phyloP scores from a whole-genome alignment of 2,888 invertebrate species.

The Plemyria rubiginata region DNA sequence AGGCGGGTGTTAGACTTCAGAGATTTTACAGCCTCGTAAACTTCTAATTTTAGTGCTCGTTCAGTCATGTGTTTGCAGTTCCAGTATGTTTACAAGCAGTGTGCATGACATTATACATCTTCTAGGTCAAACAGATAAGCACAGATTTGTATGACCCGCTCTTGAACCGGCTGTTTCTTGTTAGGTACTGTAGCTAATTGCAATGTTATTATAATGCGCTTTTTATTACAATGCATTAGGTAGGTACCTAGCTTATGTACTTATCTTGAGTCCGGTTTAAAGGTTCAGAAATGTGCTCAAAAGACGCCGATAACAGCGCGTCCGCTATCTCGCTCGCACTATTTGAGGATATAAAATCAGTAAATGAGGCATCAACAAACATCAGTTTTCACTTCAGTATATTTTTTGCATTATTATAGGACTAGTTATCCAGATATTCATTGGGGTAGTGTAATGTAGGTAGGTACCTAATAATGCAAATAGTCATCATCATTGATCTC shows the following conservation, averaged over 20 bases:
- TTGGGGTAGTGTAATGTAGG: no score
- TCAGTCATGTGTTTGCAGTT: conserved; percentile 44
- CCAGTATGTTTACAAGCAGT: conserved; percentile 48
- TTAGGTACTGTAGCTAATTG: conserved; percentile 34
- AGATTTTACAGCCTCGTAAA: conserved; percentile 27
- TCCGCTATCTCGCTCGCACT: no score
- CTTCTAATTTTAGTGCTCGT: conserved; percentile 20
- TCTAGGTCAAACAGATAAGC: conserved; percentile 64
- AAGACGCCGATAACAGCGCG: no score
- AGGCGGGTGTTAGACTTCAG: conserved; percentile 8
- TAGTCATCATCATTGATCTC: not conserved
- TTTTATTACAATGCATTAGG: conserved; percentile 19
- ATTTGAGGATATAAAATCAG: no score
- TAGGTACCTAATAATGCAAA: no score
- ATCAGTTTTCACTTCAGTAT: no score
- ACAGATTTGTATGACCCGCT: conserved; percentile 55
- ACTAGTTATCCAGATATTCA: no score
- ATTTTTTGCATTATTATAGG: no score
- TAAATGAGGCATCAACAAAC: not conserved
- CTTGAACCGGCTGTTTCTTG: conserved; percentile 49
- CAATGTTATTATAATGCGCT: conserved; percentile 35
- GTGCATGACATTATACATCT: conserved; percentile 65
- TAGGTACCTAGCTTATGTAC: not conserved
- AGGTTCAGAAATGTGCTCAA: conserved; percentile 14
- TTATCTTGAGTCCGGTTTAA: conserved; percentile 31